phyloP scores from a whole-genome alignment of 2,113 vertebrate species.

The Crotalus horridus region DNA sequence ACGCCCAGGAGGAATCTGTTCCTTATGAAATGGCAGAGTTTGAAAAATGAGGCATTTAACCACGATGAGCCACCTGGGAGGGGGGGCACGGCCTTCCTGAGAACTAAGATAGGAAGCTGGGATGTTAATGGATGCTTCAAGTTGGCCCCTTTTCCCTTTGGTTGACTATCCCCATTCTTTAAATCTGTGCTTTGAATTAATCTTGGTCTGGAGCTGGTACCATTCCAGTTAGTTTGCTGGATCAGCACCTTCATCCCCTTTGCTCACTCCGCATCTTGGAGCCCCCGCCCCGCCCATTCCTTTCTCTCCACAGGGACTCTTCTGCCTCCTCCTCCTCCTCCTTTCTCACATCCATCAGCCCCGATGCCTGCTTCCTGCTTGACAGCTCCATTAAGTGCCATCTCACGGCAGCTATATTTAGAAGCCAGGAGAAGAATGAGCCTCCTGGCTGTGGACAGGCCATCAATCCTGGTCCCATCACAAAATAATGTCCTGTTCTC shows the following conservation, averaged over 20 bases:
- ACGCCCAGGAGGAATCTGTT: neutral
- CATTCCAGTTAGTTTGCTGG: neutral
- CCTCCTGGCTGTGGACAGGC: constrained; percentile 35
- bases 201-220: neutral
- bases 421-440: constrained; percentile 7
- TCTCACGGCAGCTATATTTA: constrained; percentile 39
- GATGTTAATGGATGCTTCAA: neutral
- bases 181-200: neutral
- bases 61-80: neutral
- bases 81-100: neutral
- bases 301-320: neutral
- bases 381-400: constrained; percentile 40
- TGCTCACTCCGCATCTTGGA: neutral
- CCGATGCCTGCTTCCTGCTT: neutral
- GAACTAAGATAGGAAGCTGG: neutral
- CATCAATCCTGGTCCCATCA: constrained; percentile 34
- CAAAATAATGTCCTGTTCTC: neutral
- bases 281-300: neutral
- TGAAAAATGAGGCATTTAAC: neutral
- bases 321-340: neutral
- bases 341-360: constrained; percentile 40
- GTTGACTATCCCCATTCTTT: neutral
- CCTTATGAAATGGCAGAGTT: neutral
- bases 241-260: neutral
- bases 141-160: neutral